Evolutionary conservation across 2,113 vertebrate genomes (phyloP).

Genomic region (Nicator chloris): DNA sequence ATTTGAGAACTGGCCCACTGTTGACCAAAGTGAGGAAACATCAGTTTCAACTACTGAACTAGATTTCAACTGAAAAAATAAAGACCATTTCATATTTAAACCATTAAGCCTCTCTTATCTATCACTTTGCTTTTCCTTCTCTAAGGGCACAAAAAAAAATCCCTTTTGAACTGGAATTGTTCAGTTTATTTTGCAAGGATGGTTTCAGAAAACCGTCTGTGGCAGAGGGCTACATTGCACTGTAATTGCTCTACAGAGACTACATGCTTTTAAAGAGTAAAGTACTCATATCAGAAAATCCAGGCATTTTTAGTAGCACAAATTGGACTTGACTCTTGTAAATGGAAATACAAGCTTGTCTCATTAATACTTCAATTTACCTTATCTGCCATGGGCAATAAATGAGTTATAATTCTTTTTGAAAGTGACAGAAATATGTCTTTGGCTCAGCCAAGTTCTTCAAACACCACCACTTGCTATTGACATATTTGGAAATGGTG

Average conservation of each 20-base stretch:
- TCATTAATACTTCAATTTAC: constrained; percentile 6
- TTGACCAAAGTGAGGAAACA: background rate
- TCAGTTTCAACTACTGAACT: background rate
- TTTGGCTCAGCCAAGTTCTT: background rate
- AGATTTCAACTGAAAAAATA: background rate
- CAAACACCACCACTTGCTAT: background rate
- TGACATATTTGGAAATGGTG: background rate
- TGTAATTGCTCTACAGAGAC: background rate
- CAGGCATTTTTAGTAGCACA: background rate
- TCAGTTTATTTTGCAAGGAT: background rate
- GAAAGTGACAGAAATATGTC: background rate
- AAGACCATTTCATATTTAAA: background rate
- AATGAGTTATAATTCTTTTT: background rate
- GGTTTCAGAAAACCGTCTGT: background rate
- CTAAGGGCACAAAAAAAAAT: background rate
- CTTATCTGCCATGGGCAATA: background rate
- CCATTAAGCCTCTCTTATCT: background rate
- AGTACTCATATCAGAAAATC: background rate
- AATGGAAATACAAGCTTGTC: background rate
- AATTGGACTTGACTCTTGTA: background rate
- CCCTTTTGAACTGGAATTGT: background rate
- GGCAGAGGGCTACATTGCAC: background rate
- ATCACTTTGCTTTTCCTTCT: background rate
- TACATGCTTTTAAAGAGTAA: background rate
- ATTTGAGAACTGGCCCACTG: background rate